phyloP scores from a whole-genome alignment of 2,113 vertebrate species.

The Grallaria varia region DNA sequence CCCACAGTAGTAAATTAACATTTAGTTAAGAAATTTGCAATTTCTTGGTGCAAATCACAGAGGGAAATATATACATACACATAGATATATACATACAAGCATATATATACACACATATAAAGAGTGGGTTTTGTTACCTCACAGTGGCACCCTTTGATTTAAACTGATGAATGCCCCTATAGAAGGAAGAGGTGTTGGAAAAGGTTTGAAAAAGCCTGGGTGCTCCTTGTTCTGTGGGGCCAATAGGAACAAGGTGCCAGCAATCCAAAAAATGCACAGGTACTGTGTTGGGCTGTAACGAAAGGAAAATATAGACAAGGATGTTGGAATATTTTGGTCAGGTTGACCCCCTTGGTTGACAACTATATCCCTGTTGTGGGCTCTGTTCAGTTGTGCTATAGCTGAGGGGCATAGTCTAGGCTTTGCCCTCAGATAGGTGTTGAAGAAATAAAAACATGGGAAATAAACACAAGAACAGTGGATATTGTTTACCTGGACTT shows the following conservation, averaged over 20 bases:
- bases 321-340: not conserved
- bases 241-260: not conserved
- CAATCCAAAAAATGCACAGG: not conserved
- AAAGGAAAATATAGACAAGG: not conserved
- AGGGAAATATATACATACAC: not conserved
- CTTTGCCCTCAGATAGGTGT: not conserved
- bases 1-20: not conserved
- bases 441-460: not conserved
- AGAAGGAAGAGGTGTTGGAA: not conserved
- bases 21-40: not conserved
- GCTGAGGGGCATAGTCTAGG: not conserved
- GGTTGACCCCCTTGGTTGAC: not conserved
- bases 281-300: not conserved
- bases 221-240: not conserved
- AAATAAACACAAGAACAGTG: not conserved
- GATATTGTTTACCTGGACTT: not conserved
- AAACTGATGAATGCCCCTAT: not conserved
- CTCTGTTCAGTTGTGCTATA: not conserved
- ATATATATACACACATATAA: not conserved
- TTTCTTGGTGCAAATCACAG: not conserved
- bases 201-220: not conserved
- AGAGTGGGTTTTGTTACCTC: not conserved
- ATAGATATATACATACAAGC: accelerated
- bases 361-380: not conserved
- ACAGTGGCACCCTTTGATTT: not conserved